Base-by-base conservation (phyloP, 2,797 vertebrate species). In the Uromys caudimaculatus region DNA sequence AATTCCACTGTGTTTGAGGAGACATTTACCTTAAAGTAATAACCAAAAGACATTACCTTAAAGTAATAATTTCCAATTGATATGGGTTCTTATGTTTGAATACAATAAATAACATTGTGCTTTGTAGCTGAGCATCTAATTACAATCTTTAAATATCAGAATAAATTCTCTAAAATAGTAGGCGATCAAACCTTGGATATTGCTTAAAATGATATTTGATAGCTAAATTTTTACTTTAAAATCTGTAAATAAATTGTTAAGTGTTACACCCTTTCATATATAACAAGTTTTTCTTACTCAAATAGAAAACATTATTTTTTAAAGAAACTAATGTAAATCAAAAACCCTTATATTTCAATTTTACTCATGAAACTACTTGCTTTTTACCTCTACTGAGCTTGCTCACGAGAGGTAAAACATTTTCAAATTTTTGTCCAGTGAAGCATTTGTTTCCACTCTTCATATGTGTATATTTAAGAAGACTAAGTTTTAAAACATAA, bases 81-180 rank as follows among this genome's bases (percentile, higher is more conserved):
- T 35, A 86, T 44, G 24, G 1, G 54, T 19, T 41, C 47, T 73
- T 82, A 89, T 50, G 21, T 60, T 83, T 73, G 3, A 44, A 89
- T 69, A 94, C 69, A n/a, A n/a, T n/a, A n/a, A 64, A 10, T 93
- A 24, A 79, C 35, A 21, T 24, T 44, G 41, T 67, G 13, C 9
- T 10, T 73, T 84, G 35, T 19, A 89, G 1, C 1, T 7, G 54
- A 38, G 14, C 41, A 64, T 81, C 3, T 85, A 90, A 60, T 89
- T 75, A 71, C 0, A 95, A 44, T 60, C 1, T 85, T 81, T 77
- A 32, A 84, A 44, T 44, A 67, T 89, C 19, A 71, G 32, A 92
- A 94, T 92, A 23, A 79, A 88, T 94, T 95, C 17, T 14, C 67
- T 67, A n/a, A n/a, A 89, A 69, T 75, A 75, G 41, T 56, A 24